Evolutionary conservation across 1,140 invertebrate genomes (phyloP), one percentile per base, ranked within the genome.

Genomic region (Thalassaphorura encarpata): DNA sequence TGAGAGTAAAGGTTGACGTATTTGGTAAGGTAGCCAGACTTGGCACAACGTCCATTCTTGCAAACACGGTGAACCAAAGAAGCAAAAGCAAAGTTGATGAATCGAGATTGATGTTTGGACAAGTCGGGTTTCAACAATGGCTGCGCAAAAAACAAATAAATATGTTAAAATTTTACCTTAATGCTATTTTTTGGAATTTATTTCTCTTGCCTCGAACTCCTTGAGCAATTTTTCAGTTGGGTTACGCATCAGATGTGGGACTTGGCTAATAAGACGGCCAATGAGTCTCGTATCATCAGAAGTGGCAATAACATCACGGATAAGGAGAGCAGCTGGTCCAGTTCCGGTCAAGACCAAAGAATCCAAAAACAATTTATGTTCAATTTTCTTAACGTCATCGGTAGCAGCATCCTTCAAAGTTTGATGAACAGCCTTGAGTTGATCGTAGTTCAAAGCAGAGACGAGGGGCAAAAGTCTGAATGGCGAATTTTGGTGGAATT

Each of bases 31-130:
- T 60, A 56, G 27, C 63, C 63, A 47, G 62, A 58, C 42, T 47
- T 40, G 36, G 54, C 16, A 49, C 63, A 63, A 13, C 46, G 46
- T 23, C 45, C 21, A 13, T 55, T 52, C 23, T 59, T 58, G 58
- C 63, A 66, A 48, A 54, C 52, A 24, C 61, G 61, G 36, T 45
- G 45, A 23, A 66, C 4, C 3, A 66, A 50, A 28, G 61, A 47
- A 47, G 61, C 63, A 48, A 66, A 58, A 45, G 61, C 57, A 36
- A 66, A 61, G 43, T 60, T 56, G 36, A 61, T 61, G 47, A 66
- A 31, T 27, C 63, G 54, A 8, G 15, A 45, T 19, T 56, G 46
- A 36, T 55, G 57, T 24, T 55, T 61, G 54, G 29, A 19, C 23
- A 49, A 27, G 16, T 55, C 54, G n/a, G 47, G 45, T 43, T 54